Percentiles rank a stretch among this genome's conserved stretches.
phyloP scores from a whole-genome alignment of 2,113 vertebrate species.

The Platycercus adscitus region DNA sequence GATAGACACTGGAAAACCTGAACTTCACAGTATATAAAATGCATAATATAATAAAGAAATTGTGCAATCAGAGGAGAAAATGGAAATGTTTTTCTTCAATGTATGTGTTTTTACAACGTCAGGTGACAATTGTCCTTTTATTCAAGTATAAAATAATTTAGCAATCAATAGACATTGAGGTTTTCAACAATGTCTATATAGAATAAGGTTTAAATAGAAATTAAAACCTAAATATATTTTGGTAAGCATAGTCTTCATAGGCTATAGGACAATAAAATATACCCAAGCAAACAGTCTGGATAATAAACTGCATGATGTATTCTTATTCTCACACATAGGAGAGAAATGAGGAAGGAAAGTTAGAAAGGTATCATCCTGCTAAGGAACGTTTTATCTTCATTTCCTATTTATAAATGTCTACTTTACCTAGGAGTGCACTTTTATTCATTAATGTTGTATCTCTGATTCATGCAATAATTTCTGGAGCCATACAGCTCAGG shows the following conservation, averaged over 20 bases:
- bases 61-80: neutral
- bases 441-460: neutral
- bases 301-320: neutral
- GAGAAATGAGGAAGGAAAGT: neutral
- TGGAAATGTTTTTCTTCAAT: neutral
- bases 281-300: neutral
- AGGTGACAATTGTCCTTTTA: neutral
- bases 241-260: neutral
- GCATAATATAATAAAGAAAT: neutral
- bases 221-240: neutral
- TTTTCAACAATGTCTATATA: neutral
- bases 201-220: neutral
- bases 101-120: neutral
- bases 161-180: neutral
- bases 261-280: neutral
- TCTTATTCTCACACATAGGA: neutral
- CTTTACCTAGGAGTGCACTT: neutral
- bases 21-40: neutral
- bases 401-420: neutral
- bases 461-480: neutral
- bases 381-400: neutral
- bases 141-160: neutral
- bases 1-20: neutral
- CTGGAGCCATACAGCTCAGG: neutral
- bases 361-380: neutral